Base-by-base conservation (phyloP, 2,113 vertebrate species). In the Xiphorhynchus elegans region DNA sequence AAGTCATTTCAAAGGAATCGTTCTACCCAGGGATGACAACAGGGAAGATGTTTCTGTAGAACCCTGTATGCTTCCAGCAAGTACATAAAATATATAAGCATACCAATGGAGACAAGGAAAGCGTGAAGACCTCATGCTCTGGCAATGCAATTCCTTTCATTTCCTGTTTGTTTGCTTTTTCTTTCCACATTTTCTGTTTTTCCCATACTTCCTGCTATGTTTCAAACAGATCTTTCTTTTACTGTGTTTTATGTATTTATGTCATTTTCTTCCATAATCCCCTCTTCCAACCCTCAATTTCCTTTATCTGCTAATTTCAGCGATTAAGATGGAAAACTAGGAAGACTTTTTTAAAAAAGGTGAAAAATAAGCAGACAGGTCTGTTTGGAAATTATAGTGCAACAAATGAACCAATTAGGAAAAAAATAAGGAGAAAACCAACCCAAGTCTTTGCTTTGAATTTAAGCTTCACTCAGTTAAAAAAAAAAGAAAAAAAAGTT, bases 1-100 rank as follows among this genome's bases (percentile, higher is more conserved):
- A 93, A 87, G 55, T 88, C 70, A 85, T 90, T 91, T 91, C 59
- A 94, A 87, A 80, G 33, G 58, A 83, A 73, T 63, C 42, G 72
- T 80, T 84, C 58, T 62, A 12, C 42, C 50, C 81, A 83, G 26
- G n/a, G 63, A 59, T 90, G 58, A 82, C 84, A 95, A 89, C 10
- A 79, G 42, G 39, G 25, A 94, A 83, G 68, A 67, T 83, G 21
- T 79, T 87, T 86, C 93, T 80, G 82, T 63, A 91, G 87, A 94
- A 37, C 7, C 63, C 31, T 46, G 37, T 14, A 28, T 15, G 37
- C 29, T 89, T 89, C 56, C 84, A 84, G 73, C 56, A 93, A 95
- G 74, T 49, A 62, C 55, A 55, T 53, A 70, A 90, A 95, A 77
- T 52, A 62, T 55, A 50, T 53, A 70, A 90, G 55, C 23, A 52